Evolutionary conservation across 2,797 vertebrate genomes (phyloP), one percentile per base, ranked within the genome.

Genomic region (Girardinus metallicus): DNA sequence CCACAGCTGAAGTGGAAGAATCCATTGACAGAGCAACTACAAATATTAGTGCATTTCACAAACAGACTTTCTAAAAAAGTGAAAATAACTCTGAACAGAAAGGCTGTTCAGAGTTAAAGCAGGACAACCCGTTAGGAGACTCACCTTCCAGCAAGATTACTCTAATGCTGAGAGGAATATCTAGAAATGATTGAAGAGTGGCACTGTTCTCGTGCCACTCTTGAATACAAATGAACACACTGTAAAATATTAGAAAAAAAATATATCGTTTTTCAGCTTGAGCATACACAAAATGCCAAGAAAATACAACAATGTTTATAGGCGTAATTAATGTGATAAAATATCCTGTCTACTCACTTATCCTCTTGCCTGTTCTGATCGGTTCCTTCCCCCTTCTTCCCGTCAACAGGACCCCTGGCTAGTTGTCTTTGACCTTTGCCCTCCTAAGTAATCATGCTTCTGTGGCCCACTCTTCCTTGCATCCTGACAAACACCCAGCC

Each of bases 401-500:
- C 71, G 74, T 79, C 84, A 73, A 78, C 21, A 41, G 21, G 36
- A 41, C 2, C 21, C 64, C 87, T 91, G 78, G 89, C 89, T 93
- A 87, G 86, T 83, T 80, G 86, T 89, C 85, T 92, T 93, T 94
- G 91, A 94, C 94, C 92, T 88, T 84, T 89, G 88, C 74, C 87
- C 92, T 31, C 74, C 81, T 76, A 77, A 91, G 88, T 92, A 91
- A 92, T 92, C 89, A 90, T 82, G 85, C 85, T 89, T 90, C 88
- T 80, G 16, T 1, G 73, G 60, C 51, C 51, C 83, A 84, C 90
- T 87, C 87, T 85, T 73, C 78, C 80, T 78, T 81, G 73, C 79
- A 78, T 83, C 77, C 79, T 85, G 83, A 89, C 85, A 85, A 43
- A 70, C 11, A 70, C 39, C 23, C 41, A 16, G 72, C 13, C 13